Evolutionary conservation across 1,140 invertebrate species (phyloP), one percentile per base, ranked within the genome.

Genomic region (Liolophura sinensis): DNA sequence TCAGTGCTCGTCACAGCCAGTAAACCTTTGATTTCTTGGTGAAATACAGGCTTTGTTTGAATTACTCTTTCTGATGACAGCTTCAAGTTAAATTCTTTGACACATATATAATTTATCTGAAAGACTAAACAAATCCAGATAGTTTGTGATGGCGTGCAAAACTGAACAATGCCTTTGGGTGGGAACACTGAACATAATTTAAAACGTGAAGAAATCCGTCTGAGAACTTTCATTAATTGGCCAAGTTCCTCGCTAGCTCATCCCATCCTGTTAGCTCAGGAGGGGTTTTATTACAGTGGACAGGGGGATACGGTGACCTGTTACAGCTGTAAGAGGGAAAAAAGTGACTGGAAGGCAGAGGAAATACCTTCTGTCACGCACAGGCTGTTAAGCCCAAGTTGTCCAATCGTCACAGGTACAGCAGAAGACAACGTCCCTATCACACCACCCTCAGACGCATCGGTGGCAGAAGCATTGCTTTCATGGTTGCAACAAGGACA

Each of bases 211-310:
- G 48, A 18, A 18, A 9, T 61, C 12, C 88, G 94, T 46, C 75
- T 95, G 24, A 85, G 85, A 67, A 90, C 89, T 4, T 96, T 92
- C 79, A 84, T 85, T 55, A 86, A 88, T 24, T 77, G 79, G 73
- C 64, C 72, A 18, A 16, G 62, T 48, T 31, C 60, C 46, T 88
- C 92, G 79, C 89, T 88, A 60, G 91, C 93, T 75, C 90, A 89
- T 65, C 92, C 92, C 14, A 87, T 90, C 57, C 87, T 91, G 58
- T 84, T 97, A 22, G 92, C 92, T 50, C 90, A 91, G 69, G 93
- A 94, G 65, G 74, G 74, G 22, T 74, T 76, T 70, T 69, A 63
- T 48, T 70, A 64, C 50, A 20, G 20, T n/a, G 70, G 68, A 11
- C 54, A 16, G 31, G 65, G 67, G 47, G 68, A 64, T 18, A 15